Base-by-base conservation (phyloP, 2,113 vertebrate species). In the Promerops cafer region DNA sequence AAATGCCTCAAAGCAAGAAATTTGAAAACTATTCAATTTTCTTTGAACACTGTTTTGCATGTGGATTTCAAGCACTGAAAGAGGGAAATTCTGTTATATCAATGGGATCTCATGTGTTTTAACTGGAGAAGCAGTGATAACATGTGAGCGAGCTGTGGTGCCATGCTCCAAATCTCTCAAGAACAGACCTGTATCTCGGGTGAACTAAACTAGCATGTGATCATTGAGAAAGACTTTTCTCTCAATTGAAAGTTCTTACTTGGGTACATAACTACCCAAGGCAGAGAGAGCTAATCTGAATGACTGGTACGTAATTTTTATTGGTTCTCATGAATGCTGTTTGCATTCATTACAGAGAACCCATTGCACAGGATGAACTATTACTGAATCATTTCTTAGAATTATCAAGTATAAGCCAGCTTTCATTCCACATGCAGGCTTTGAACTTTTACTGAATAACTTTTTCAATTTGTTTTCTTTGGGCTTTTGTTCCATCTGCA, bases 311-410 rank as follows among this genome's bases (percentile, higher is more conserved):
- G 6, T 86, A 68, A 95, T 76, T 95, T 94, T 31, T 85, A 69
- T 72, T 93, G 57, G 70, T 59, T 89, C 8, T 76, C 27, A 7
- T 30, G 65, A 52, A 61, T 53, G 49, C 49, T 91, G 37, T 79
- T 82, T 83, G 64, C 37, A 11, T 68, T 90, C 60, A 87, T 96
- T 92, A 64, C 65, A 75, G 56, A 74, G 80, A 83, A 78, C 33
- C 18, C 30, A 39, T 66, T 91, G 65, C 47, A 68, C 24, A 45
- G 72, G 57, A 87, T 94, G 57, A 94, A 69, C 83, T 82, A 39
- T 54, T 77, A 86, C 69, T 91, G 83, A 95, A 87, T 94, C 17
- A 91, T 89, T 89, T 89, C 72, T 92, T 90, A 52, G 77, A 64
- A 82, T 94, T 89, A 71, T 87, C 83, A 81, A 74, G 61, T 40